A percentile compares a stretch with the other conserved stretches of the same genome.
These are phyloP conservation scores for Digitonthophagus gazella DNA, from an alignment of 2,888 invertebrate species.

Conservation along the genomic window DNA sequence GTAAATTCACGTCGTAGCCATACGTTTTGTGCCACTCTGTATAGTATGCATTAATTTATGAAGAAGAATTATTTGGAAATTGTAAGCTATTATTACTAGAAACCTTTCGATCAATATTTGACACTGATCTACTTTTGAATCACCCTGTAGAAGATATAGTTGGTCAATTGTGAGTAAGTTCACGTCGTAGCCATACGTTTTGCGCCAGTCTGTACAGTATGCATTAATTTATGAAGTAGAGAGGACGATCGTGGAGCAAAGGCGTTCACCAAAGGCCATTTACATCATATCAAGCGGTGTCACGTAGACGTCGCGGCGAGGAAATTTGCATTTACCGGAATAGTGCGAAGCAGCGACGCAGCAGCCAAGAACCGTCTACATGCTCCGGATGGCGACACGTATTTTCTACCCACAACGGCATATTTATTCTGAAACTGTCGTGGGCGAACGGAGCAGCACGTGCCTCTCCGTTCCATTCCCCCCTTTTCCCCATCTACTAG, in stretches of 20 bases:
- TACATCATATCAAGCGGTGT: not conserved
- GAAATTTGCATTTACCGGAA: not conserved
- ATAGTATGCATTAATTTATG: too few relatives aligned
- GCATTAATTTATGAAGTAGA: not conserved
- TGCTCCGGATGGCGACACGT: not conserved
- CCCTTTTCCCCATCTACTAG: too few relatives aligned
- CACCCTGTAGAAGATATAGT: not conserved
- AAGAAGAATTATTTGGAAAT: too few relatives aligned
- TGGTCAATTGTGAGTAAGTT: not conserved
- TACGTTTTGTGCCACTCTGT: too few relatives aligned
- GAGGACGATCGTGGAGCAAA: not conserved
- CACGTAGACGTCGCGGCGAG: not conserved
- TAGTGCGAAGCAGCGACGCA: not conserved
- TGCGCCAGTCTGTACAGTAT: not conserved
- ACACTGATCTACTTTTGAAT: too few relatives aligned
- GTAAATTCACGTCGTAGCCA: too few relatives aligned
- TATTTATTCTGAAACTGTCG: not conserved
- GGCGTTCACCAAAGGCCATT: not conserved
- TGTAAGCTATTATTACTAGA: too few relatives aligned
- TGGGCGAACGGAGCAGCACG: not conserved
- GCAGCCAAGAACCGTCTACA: not conserved
- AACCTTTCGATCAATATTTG: too few relatives aligned
- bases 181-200: not conserved
- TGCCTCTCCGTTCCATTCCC: not conserved
- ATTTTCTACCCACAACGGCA: not conserved